Conservation (phyloP, 1,140 invertebrate genomes). For the Gonioctena quinquepunctata region DNA sequence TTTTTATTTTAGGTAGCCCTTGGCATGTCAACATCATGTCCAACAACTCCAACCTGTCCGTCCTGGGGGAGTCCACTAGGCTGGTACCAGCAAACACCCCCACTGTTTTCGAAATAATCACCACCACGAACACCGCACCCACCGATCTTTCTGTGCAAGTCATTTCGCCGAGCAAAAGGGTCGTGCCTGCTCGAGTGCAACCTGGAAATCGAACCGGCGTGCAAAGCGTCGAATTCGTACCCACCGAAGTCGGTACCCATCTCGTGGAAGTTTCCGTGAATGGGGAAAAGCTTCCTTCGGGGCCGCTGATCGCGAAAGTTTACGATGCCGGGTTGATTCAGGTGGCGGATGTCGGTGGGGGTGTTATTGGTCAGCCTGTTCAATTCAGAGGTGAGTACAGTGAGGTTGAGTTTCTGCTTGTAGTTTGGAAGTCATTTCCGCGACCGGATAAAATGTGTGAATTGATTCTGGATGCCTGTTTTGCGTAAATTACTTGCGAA, state of each 20-base stretch:
- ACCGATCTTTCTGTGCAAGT: slow-evolving; percentile 61
- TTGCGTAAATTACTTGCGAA: no score
- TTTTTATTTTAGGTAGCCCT: slow-evolving; percentile 74
- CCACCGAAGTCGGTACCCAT: slow-evolving; percentile 89
- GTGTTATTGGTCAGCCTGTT: slow-evolving; percentile 87
- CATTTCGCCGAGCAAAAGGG: slow-evolving; percentile 71
- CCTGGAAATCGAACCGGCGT: slow-evolving; percentile 75
- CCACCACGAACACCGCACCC: slow-evolving; percentile 56
- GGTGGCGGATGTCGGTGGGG: slow-evolving; percentile 89
- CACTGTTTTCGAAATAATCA: slow-evolving; percentile 85
- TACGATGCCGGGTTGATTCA: slow-evolving; percentile 90
- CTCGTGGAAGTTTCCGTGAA: slow-evolving; percentile 81
- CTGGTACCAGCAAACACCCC: slow-evolving; percentile 84
- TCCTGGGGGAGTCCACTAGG: slow-evolving; percentile 82
- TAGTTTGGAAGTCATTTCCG: background rate
- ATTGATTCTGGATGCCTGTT: no score
- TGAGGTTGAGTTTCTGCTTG: background rate
- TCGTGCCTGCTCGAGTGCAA: slow-evolving; percentile 70
- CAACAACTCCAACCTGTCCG: slow-evolving; percentile 66
- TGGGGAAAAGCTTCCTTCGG: slow-evolving; percentile 83
- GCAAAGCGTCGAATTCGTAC: slow-evolving; percentile 87
- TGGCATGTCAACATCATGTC: slow-evolving; percentile 88
- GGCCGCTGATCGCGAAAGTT: slow-evolving; percentile 87
- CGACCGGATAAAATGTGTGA: no score
- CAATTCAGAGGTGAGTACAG: slow-evolving; percentile 82